Percentiles rank a stretch among this genome's conserved stretches.
Evolutionary conservation across 1,140 invertebrate genomes (phyloP).

Genomic region (Drosophila littoralis): DNA sequence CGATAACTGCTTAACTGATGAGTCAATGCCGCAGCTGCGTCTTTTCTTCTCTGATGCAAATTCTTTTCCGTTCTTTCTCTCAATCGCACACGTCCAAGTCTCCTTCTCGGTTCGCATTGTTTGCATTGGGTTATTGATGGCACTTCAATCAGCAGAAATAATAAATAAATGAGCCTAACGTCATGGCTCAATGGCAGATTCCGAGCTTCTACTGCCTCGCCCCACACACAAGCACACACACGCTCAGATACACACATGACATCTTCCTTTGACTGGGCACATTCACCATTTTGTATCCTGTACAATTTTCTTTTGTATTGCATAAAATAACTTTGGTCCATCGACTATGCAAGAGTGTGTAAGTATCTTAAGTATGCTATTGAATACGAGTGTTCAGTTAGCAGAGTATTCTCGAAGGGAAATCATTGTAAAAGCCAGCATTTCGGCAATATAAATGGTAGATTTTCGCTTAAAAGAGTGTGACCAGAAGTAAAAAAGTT

Average conservation of each 20-base stretch:
- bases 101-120: slow-evolving; percentile 47
- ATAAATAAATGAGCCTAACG: slow-evolving; percentile 82
- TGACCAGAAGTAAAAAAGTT: background rate
- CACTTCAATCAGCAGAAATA: slow-evolving; percentile 80
- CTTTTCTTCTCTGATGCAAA: background rate
- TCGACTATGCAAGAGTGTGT: slow-evolving; percentile 11
- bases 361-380: slow-evolving; percentile 25
- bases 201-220: no score
- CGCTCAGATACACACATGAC: slow-evolving; percentile 6
- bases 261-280: slow-evolving; percentile 7
- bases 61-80: slow-evolving; percentile 1
- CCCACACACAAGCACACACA: background rate
- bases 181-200: slow-evolving; percentile 54
- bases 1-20: slow-evolving; percentile 17
- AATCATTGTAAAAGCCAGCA: background rate
- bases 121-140: slow-evolving; percentile 75
- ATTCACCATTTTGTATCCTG: slow-evolving; percentile 11
- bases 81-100: slow-evolving; percentile 11
- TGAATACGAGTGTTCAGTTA: background rate
- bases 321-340: slow-evolving; percentile 39
- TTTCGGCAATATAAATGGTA: background rate
- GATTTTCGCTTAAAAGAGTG: no score
- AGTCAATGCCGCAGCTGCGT: slow-evolving; percentile 6
- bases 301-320: slow-evolving; percentile 42
- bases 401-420: background rate